phyloP scores from a whole-genome alignment of 1,140 invertebrate genomes.

The Phymastichus coffea region DNA sequence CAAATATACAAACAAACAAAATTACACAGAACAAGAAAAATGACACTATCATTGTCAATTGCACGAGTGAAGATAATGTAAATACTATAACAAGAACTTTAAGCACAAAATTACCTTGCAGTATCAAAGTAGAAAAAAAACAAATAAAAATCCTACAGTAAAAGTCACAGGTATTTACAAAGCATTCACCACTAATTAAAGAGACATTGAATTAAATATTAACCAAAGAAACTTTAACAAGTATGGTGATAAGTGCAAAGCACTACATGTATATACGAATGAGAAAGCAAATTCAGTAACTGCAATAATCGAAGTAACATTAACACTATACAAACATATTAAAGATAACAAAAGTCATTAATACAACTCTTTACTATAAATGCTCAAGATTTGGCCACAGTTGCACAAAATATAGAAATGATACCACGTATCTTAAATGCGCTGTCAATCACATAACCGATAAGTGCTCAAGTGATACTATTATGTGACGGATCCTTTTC shows the following conservation, averaged over 20 bases:
- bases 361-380: too few relatives aligned
- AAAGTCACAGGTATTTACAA: background rate
- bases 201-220: too few relatives aligned
- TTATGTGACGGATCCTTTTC: too few relatives aligned
- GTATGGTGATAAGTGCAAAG: background rate
- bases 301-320: background rate
- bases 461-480: background rate
- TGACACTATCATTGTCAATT: background rate
- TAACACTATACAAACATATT: background rate
- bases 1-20: background rate
- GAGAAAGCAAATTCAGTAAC: background rate
- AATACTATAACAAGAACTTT: too few relatives aligned
- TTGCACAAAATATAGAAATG: background rate
- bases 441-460: background rate
- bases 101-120: too few relatives aligned
- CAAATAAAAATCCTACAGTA: too few relatives aligned
- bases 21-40: background rate
- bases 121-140: too few relatives aligned
- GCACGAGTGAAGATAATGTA: too few relatives aligned
- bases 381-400: background rate
- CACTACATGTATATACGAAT: background rate
- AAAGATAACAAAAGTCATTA: background rate
- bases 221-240: background rate
- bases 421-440: background rate
- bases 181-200: background rate